Base-by-base conservation (phyloP, 2,797 vertebrate species). In the Harpagifer antarcticus region DNA sequence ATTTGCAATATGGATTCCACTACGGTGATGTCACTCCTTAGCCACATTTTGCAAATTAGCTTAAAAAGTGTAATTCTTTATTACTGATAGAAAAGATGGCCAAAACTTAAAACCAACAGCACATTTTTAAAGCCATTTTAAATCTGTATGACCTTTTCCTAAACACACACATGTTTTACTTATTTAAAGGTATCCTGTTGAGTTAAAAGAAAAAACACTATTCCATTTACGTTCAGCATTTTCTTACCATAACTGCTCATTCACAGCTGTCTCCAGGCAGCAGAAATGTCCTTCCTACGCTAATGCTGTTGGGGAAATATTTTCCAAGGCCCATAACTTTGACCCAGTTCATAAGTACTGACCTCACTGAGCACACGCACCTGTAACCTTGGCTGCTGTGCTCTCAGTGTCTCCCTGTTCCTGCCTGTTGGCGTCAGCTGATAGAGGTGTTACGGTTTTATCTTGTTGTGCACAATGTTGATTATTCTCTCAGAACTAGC, bases 171-270 rank as follows among this genome's bases (percentile, higher is more conserved):
- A 13, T 16, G 19, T 42, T 57, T 33, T 10, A 62, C 37, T 23
- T 43, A 33, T 40, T 64, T 44, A 10, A 40, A 50, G 49, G 4
- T 19, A 37, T 19, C 15, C 12, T 47, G 31, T 40, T 9, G 19
- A 56, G n/a, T 27, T 50, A 4, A 27, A 48, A 20, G 5, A 16
- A 37, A 63, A 71, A 66, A 68, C 68, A 10, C 19, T 9, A 23
- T 27, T 48, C 20, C n/a, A 5, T 57, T 57, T 17, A 49, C 49
- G 49, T 5, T 61, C 8, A 12, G 3, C 54, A 5, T 37, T 27
- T 42, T 37, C 19, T 23, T 27, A 20, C 14, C 12, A 31, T 57
- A 42, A 5, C 47, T 60, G 37, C 27, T 70, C 23, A 56, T 62
- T 31, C 49, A 23, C 42, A 57, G 5, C 52, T 14, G n/a, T n/a